Evolutionary conservation across 2,797 vertebrate species (phyloP), one percentile per base, ranked within the genome.

Genomic region (Oryzias sinensis): DNA sequence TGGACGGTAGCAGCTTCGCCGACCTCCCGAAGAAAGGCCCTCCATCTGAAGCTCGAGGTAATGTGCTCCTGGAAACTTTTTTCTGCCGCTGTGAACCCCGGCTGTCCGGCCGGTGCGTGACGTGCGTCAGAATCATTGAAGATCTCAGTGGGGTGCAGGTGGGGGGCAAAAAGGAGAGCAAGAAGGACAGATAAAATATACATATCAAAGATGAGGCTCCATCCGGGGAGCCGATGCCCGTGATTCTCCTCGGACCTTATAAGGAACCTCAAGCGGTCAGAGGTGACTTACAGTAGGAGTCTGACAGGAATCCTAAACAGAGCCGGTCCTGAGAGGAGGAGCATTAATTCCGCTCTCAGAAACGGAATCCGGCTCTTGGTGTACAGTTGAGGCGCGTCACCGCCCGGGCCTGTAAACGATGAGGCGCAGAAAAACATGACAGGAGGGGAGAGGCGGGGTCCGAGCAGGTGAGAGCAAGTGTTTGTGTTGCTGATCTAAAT

Each of bases 21-120:
- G 93, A 94, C 59, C 81, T 92, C 0, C 90, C 82, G 42, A 96
- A 94, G 89, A 98, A 97, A 73, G 77, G 89, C 15, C 86, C 89
- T 55, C 76, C 90, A n/a, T 86, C 89, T 0, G 82, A 91, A 68
- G 76, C 51, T 0, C 79, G 89, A 92, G 91, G 92, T 93, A 87
- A 60, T 1, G 2, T 2, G 24, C 18, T 51, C 33, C 33, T 37
- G 33, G 33, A 37, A 37, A 37, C 33, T 37, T 13, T 22, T 22
- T 18, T 37, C 6, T 1, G 37, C 2, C 58, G 53, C 59, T 8
- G 1, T 27, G 1, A 11, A 40, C 50, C 17, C 11, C 20, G 0
- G 4, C 46, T 3, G 59, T 43, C 43, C 0, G 46, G 33, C 45
- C 33, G 24, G 1, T 0, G 27, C 42, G 4, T 3, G 50, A 53